Evolutionary conservation across 2,888 invertebrate genomes (phyloP).

Genomic region (Melanotus villosus): DNA sequence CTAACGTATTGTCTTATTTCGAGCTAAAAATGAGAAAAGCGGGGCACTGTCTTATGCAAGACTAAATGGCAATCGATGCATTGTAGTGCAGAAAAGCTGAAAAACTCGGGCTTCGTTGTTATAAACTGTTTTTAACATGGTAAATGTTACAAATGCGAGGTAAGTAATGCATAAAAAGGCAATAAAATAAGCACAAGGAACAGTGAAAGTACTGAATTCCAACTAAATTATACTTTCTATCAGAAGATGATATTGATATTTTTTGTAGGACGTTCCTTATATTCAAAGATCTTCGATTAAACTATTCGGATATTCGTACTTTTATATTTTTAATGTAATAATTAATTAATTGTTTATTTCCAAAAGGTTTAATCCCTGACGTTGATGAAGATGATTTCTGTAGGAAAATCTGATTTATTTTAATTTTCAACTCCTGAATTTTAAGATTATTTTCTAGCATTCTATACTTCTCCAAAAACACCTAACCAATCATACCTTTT

Average conservation of each 20-base stretch:
- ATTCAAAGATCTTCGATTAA: neutral
- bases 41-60: conserved; percentile 27
- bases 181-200: conserved; percentile 27
- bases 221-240: conserved; percentile 36
- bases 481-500: too few species aligned
- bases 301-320: neutral
- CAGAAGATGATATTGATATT: conserved; percentile 14
- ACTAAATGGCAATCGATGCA: conserved; percentile 20
- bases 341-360: too few species aligned
- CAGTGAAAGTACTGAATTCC: conserved; percentile 43
- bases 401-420: too few species aligned
- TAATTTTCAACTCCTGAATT: too few species aligned
- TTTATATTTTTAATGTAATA: too few species aligned
- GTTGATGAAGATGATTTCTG: too few species aligned
- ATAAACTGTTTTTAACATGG: neutral
- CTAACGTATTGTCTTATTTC: neutral
- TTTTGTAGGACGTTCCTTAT: neutral
- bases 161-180: conserved; percentile 22
- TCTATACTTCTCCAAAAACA: too few species aligned
- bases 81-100: conserved; percentile 23
- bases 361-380: too few species aligned
- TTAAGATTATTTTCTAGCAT: too few species aligned
- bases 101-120: conserved; percentile 2
- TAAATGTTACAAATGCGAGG: conserved; percentile 8
- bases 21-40: neutral